Evolutionary conservation across 2,888 invertebrate species (phyloP), one percentile per base, ranked within the genome.

Genomic region (Coelogynopora nodosa): DNA sequence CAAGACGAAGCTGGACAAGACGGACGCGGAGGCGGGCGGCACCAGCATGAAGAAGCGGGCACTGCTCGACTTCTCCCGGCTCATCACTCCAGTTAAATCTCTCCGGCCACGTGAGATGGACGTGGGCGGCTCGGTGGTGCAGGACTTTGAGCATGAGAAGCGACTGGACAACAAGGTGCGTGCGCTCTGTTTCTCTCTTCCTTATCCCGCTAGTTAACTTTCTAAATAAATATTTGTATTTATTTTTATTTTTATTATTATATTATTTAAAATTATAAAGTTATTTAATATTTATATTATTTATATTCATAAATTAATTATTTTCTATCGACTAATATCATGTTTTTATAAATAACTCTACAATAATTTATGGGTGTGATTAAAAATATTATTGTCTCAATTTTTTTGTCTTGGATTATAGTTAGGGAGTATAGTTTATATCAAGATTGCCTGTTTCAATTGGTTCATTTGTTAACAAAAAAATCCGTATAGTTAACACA

Each of bases 71-170:
- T 94, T 98, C 86, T 94, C 95, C 86, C 93, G 95, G 18, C 94
- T 99, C 86, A 93, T 98, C 88, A 95, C 95, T 93, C 96, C 96
- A 92, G 98, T 98, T 0, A 93, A 95, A 82, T 95, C 95, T 89
- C 94, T 98, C 93, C 93, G 97, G 67, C 97, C 98, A 0, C 95
- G 95, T 0, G 95, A 95, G 23, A 96, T 96, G 90, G 97, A 97
- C 88, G 93, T 94, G 30, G 98, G 97, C 18, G 98, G 97, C 1
- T 95, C 96, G 1, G 94, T 96, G 30, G 91, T 94, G 31, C 96
- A 96, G 93, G 94, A 93, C 87, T 92, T 92, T 89, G 89, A 90
- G n/a, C 88, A 92, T 18, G 90, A 91, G 49, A 90, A 90, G 67
- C 88, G 91, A 89, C 86, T 92, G 89, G 92, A 92, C 88, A 87